Base-by-base conservation (phyloP, 2,797 vertebrate genomes). In the Clarias pachynema region DNA sequence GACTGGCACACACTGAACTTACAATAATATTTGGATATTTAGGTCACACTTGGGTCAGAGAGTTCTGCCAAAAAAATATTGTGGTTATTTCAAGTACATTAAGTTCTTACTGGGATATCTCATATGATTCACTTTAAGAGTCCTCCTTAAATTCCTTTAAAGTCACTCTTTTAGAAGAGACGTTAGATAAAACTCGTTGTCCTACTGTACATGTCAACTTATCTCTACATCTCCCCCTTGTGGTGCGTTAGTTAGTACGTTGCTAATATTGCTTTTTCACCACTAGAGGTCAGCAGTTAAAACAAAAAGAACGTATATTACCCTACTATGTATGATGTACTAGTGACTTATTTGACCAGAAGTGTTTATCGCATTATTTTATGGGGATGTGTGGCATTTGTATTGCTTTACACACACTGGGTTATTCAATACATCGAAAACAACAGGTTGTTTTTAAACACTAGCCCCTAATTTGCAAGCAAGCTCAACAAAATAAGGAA, bases 91-190 rank as follows among this genome's bases (percentile, higher is more conserved):
- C 31, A n/a, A 62, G 60, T 65, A 44, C 59, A 79, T 62, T 65
- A 24, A 24, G 22, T n/a, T 62, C 75, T 62, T 40, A 26, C 66
- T 49, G 15, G 9, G 24, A 66, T 66, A 80, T 65, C 37, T 49
- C 14, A 81, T 22, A 53, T 49, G 40, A 81, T 81, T 14, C 62
- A 56, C 63, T 7, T 68, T 3, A 34, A 18, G 3, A 40, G 24
- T 53, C 44, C 79, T 29, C 63, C 62, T 29, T 56, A 68, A 81
- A 81, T 68, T 81, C 63, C 63, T 65, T 34, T 31, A 2, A 68
- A 81, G 66, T 20, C 9, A 8, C 4, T 78, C 22, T 12, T 24
- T 4, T 7, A 65, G 37, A 80, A 18, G 79, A 81, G 44, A 53
- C 79, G 14, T 20, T 53, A 53, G 12, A 53, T 14, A 53, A 53